Conservation (phyloP, 2,888 invertebrate genomes). For the Phyllotreta striolata region DNA sequence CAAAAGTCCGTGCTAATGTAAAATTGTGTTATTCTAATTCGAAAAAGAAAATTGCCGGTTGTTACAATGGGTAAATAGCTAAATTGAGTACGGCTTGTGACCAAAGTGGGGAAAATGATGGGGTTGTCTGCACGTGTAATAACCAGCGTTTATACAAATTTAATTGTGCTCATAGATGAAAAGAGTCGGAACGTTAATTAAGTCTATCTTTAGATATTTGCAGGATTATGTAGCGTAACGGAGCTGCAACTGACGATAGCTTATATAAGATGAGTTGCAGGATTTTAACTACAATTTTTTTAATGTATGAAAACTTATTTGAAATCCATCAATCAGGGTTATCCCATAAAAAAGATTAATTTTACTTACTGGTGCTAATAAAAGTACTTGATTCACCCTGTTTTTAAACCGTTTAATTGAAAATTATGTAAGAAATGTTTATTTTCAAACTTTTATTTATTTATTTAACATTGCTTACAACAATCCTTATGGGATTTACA, state of each 20-base stretch:
- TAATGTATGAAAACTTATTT: no score
- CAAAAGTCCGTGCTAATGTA: no score
- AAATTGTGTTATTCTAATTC: slow-evolving; percentile 1
- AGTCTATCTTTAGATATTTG: slow-evolving; percentile 25
- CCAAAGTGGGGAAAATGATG: slow-evolving; percentile 29
- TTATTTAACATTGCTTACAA: no score
- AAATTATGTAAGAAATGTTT: no score
- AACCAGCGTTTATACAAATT: slow-evolving; percentile 37
- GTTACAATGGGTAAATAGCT: slow-evolving; percentile 2
- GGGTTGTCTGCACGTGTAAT: slow-evolving; percentile 37
- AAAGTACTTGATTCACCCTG: no score
- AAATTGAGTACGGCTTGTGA: slow-evolving; percentile 33
- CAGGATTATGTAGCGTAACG: slow-evolving; percentile 22
- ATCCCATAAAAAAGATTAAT: no score
- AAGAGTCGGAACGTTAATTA: slow-evolving; percentile 40
- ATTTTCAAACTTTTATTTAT: no score
- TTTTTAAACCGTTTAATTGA: no score
- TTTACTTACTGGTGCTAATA: no score
- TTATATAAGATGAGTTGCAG: slow-evolving; percentile 3
- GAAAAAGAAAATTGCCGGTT: neutral
- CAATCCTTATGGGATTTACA: no score
- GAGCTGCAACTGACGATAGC: slow-evolving; percentile 7
- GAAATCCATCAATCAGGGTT: no score
- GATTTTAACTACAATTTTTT: neutral
- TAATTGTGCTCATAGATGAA: slow-evolving; percentile 36